Evolutionary conservation across 37 sponge, comb jelly and placozoan genomes (phyloP).

Genomic region (Diacarnus erythraeanus): DNA sequence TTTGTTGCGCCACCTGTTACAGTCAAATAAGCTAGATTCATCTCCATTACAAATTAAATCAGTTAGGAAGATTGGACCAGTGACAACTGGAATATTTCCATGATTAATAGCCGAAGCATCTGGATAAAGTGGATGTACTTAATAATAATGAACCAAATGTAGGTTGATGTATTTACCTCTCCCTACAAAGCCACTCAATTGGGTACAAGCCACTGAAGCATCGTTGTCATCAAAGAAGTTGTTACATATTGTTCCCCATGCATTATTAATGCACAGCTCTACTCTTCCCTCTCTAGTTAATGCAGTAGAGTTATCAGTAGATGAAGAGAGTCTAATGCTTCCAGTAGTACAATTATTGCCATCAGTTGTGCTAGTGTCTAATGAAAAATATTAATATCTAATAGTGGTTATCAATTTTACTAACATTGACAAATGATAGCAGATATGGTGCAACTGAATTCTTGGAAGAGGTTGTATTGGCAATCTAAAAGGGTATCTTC

Average conservation of each 20-base stretch:
- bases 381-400: too few relatives aligned
- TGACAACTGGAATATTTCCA: too few relatives aligned
- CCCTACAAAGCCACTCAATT: not conserved
- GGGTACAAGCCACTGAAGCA: constrained; percentile 1
- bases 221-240: not conserved
- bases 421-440: not conserved
- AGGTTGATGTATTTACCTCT: not conserved
- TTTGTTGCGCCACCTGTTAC: not conserved
- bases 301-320: not conserved
- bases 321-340: not conserved
- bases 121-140: too few relatives aligned
- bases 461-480: not conserved
- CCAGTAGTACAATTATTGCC: not conserved
- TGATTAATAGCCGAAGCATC: too few relatives aligned
- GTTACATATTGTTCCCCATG: not conserved
- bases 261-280: not conserved
- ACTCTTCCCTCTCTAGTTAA: not conserved
- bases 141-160: too few relatives aligned
- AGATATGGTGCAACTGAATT: not conserved
- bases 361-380: not conserved
- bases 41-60: not conserved
- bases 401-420: too few relatives aligned
- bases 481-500: not conserved
- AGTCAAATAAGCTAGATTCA: not conserved
- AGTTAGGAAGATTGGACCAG: not conserved